Percentiles rank a stretch among this genome's conserved stretches.
Conservation (phyloP, 2,797 vertebrate genomes). For the Megaceryle alcyon region DNA sequence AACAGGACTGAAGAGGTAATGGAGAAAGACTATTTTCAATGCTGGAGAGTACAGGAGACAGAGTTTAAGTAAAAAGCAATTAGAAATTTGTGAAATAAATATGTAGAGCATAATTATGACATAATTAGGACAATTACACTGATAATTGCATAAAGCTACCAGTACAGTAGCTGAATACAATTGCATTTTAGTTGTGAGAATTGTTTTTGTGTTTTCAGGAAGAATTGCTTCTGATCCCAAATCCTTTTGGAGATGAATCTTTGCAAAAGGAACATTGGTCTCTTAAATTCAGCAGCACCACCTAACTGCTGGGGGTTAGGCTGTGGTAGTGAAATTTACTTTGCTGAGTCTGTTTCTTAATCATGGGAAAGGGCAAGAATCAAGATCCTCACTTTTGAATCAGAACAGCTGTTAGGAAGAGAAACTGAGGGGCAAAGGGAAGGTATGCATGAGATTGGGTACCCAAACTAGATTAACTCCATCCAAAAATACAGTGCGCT, state of each 20-base stretch:
- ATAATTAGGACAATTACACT: neutral
- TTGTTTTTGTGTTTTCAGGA: neutral
- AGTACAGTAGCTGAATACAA: neutral
- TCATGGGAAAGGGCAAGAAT: neutral
- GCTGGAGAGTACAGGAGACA: neutral
- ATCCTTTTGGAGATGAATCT: neutral
- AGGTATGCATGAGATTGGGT: neutral
- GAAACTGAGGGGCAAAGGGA: neutral
- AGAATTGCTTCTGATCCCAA: neutral
- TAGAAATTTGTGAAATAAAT: neutral
- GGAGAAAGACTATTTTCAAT: neutral
- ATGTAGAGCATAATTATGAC: neutral
- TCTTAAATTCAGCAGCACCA: neutral
- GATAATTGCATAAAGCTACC: neutral
- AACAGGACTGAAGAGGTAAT: neutral
- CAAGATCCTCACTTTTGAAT: neutral
- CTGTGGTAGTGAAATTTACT: neutral
- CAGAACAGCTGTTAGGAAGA: neutral
- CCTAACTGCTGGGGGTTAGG: neutral
- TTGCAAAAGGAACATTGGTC: neutral
- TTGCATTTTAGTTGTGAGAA: neutral
- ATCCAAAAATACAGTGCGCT: fast-evolving
- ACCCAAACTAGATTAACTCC: neutral
- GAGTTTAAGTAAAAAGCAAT: neutral
- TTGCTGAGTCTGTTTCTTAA: neutral